phyloP scores from a whole-genome alignment of 37 sponge, comb jelly and placozoan species.

The Chondrilla cf. caribensis region DNA sequence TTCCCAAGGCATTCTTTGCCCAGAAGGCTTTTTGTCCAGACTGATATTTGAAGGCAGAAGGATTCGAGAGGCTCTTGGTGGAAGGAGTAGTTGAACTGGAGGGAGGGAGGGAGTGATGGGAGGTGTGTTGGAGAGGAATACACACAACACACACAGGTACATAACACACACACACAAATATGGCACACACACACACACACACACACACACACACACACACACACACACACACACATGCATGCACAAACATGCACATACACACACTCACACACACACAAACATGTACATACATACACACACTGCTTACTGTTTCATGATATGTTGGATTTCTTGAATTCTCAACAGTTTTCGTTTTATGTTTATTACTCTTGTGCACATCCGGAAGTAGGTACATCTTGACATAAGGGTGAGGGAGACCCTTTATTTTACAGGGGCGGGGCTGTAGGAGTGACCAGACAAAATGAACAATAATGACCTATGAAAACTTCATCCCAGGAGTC shows the following conservation, averaged over 20 bases:
- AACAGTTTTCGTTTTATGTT: slow-evolving; percentile 71
- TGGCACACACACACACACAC: neutral
- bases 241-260: too few relatives aligned
- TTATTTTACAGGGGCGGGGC: slow-evolving; percentile 53
- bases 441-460: neutral
- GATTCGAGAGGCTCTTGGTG: neutral
- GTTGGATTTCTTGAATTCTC: slow-evolving; percentile 76
- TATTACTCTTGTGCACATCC: slow-evolving; percentile 63
- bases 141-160: too few relatives aligned
- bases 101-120: neutral
- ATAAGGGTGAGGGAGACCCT: slow-evolving; percentile 61
- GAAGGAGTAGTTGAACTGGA: slow-evolving; percentile 50
- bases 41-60: slow-evolving; percentile 46
- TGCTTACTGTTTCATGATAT: slow-evolving; percentile 79
- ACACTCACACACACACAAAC: too few relatives aligned
- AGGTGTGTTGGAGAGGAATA: too few relatives aligned
- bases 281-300: too few relatives aligned
- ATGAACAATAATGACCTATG: neutral
- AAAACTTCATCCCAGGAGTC: too few relatives aligned
- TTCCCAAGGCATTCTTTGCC: slow-evolving; percentile 60
- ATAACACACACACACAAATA: too few relatives aligned
- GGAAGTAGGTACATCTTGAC: slow-evolving; percentile 82
- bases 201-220: neutral
- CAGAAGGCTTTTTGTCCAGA: slow-evolving; percentile 44
- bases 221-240: too few relatives aligned